A percentile compares a stretch with the other conserved stretches of the same genome.
phyloP scores from a whole-genome alignment of 2,797 vertebrate species.

The Margarornis squamiger region DNA sequence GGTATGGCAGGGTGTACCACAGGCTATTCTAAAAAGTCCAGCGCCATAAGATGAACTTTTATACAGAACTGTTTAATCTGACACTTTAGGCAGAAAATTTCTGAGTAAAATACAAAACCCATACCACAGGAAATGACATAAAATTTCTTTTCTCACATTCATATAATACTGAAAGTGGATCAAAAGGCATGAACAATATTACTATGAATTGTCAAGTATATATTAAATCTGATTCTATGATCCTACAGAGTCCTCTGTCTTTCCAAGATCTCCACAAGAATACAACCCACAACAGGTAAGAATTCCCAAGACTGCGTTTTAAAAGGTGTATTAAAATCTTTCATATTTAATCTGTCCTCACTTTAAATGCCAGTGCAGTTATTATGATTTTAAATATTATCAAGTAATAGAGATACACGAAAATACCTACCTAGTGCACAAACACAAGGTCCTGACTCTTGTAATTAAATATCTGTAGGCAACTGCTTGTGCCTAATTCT shows the following conservation, averaged over 20 bases:
- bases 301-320: neutral
- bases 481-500: neutral
- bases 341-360: neutral
- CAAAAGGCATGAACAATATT: neutral
- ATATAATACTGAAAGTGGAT: neutral
- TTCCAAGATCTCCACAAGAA: neutral
- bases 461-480: neutral
- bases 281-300: neutral
- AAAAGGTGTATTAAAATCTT: neutral
- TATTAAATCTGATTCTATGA: neutral
- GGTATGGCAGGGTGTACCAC: neutral
- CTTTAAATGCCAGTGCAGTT: neutral
- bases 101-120: neutral
- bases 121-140: neutral
- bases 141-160: neutral
- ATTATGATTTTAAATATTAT: neutral
- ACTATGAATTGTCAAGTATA: neutral
- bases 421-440: neutral
- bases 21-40: neutral
- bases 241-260: rapidly evolving
- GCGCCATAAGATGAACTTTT: neutral
- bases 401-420: neutral
- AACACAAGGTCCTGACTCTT: neutral
- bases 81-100: neutral
- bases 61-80: neutral